A percentile compares a stretch with the other conserved stretches of the same genome.
Evolutionary conservation across 2,113 vertebrate species (phyloP).

Genomic region (Notothenia coriiceps): DNA sequence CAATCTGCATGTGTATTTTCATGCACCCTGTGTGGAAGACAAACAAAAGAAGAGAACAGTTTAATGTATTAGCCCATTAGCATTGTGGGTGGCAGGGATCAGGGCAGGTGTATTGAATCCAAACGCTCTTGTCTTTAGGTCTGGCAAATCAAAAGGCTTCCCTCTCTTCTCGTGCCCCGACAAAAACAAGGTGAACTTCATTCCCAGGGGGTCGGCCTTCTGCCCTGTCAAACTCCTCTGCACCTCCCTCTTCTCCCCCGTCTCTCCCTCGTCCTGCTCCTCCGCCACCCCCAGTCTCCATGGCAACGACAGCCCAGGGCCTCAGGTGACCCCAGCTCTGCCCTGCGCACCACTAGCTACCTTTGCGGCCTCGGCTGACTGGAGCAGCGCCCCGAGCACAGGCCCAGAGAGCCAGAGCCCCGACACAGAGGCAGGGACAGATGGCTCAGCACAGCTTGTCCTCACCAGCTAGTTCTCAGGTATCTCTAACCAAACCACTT

Average conservation of each 20-base stretch:
- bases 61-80: slow-evolving; percentile 13
- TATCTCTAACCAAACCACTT: slow-evolving; percentile 49
- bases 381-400: slow-evolving; percentile 76
- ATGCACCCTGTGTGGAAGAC: neutral
- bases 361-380: slow-evolving; percentile 85
- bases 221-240: slow-evolving; percentile 95
- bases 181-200: slow-evolving; percentile 99
- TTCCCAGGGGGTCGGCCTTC: slow-evolving; percentile 96
- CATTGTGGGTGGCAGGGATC: slow-evolving; percentile 31
- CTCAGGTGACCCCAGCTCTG: slow-evolving; percentile 79
- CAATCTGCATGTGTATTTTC: neutral
- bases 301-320: slow-evolving; percentile 73
- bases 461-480: slow-evolving; percentile 78
- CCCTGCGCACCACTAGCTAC: slow-evolving; percentile 84
- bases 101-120: slow-evolving; percentile 3
- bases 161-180: slow-evolving; percentile 97
- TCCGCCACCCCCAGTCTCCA: slow-evolving; percentile 38
- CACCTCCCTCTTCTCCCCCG: slow-evolving; percentile 84
- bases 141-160: slow-evolving; percentile 91
- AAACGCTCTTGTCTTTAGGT: slow-evolving; percentile 77
- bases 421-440: slow-evolving; percentile 48
- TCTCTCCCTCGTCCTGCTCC: slow-evolving; percentile 75
- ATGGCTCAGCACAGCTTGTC: slow-evolving; percentile 55
- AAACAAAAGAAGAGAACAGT: neutral
- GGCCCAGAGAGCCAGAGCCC: slow-evolving; percentile 52